A percentile compares a stretch with the other conserved stretches of the same genome.
These are phyloP conservation scores for Venustoraphidia nigricollis DNA, from an alignment of 2,888 invertebrate species.

Conservation along the genomic window DNA sequence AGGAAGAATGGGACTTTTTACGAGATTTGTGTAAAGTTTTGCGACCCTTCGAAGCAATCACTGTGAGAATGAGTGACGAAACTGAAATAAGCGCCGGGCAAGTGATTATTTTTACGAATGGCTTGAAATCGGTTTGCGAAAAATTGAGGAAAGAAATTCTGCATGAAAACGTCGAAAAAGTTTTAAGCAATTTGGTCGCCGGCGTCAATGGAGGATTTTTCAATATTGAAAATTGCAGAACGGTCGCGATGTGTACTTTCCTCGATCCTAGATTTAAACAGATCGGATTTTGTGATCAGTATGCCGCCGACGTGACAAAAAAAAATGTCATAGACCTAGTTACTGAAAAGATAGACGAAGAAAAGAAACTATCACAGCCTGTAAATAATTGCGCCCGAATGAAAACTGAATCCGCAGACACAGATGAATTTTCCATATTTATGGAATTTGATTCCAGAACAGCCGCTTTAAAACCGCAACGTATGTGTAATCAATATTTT, in stretches of 20 bases:
- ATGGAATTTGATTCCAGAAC: no score
- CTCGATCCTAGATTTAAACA: slow-evolving; percentile 13
- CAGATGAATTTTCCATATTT: no score
- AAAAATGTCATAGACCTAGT: no score
- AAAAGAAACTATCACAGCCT: no score
- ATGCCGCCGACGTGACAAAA: no score
- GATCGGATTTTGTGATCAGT: no score
- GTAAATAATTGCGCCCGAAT: no score
- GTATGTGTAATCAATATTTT: no score
- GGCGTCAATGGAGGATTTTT: slow-evolving; percentile 8
- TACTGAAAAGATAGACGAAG: no score
- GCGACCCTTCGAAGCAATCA: slow-evolving; percentile 13
- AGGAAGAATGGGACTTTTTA: slow-evolving; percentile 13
- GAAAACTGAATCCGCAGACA: no score
- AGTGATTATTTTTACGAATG: slow-evolving; percentile 12
- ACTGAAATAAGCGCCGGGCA: slow-evolving; percentile 12
- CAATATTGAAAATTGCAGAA: slow-evolving; percentile 10
- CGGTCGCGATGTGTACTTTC: slow-evolving; percentile 10
- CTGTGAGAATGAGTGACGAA: slow-evolving; percentile 13
- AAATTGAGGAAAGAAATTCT: no score
- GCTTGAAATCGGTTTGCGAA: slow-evolving; percentile 2
- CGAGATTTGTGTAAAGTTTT: slow-evolving; percentile 10
- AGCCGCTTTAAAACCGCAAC: no score
- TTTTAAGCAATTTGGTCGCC: not conserved
- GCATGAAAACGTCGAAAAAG: not conserved